Base-by-base conservation (phyloP, 2,113 vertebrate species). In the Romanogobio albipinnatus region DNA sequence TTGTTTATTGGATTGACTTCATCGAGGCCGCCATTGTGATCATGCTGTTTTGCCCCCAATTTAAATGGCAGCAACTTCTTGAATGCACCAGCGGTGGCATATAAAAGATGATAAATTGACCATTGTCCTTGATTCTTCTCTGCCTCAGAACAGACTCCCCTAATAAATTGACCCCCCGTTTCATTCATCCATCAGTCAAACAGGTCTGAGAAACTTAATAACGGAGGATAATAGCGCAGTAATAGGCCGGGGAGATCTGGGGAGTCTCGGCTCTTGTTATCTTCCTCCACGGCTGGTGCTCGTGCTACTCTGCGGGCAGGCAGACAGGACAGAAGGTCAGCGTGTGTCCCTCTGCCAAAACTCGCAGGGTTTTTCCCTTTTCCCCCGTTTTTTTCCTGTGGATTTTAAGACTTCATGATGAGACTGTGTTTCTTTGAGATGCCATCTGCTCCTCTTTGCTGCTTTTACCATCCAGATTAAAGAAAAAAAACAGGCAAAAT, bases 291-390 rank as follows among this genome's bases (percentile, higher is more conserved):
- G 80, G 86, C 61, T 77, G 56, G 77, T 88, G 91, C 91, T 90
- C 84, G 88, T 90, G 88, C 29, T 83, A 84, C 89, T 88, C 92
- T 88, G 91, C 91, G 89, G 79, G 90, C 88, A 90, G 89, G 90
- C 89, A 93, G 91, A 93, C 91, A 87, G 91, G 92, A 93, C 94
- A 94, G 92, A 95, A 94, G 94, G 94, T 94, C 94, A 94, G 90
- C 89, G 86, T 82, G 86, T 87, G 90, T 90, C 88, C 90, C 87
- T 86, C 86, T 92, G 94, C 94, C 93, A 94, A 94, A 93, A 92
- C 91, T 90, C 90, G 53, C 89, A 92, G 90, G 92, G 89, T 93
- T 94, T 90, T 84, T 85, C 87, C 88, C 84, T 86, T 75, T 26
- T 83, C 86, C 84, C 45, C 36, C 9, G 2, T 87, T 80, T 56